Percentiles rank a stretch among this genome's conserved stretches.
Evolutionary conservation across 1,140 invertebrate species (phyloP).

Genomic region (Melitaea cinxia): DNA sequence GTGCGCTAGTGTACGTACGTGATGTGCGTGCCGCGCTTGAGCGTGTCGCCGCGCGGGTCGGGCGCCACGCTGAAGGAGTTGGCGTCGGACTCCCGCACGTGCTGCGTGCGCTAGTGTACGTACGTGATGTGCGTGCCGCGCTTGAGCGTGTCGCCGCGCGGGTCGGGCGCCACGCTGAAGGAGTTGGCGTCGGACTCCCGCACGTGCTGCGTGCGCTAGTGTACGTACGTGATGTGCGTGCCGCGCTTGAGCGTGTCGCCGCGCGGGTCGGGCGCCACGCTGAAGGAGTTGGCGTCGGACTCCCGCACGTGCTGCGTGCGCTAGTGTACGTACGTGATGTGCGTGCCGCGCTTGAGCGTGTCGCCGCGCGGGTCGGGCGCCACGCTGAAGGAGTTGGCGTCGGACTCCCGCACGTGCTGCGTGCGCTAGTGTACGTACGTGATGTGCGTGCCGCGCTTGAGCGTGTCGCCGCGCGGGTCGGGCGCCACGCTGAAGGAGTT

Average conservation of each 20-base stretch:
- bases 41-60: constrained; percentile 96
- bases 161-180: constrained; percentile 96
- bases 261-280: constrained; percentile 95
- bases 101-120: too few species aligned
- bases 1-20: too few species aligned
- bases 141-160: constrained; percentile 94
- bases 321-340: too few species aligned
- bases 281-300: constrained; percentile 94
- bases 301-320: constrained; percentile 99
- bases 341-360: constrained; percentile 94
- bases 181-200: constrained; percentile 98
- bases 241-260: constrained; percentile 95
- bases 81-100: constrained; percentile 99
- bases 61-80: constrained; percentile 92
- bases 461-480: constrained; percentile 96
- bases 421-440: too few species aligned
- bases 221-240: too few species aligned
- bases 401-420: constrained; percentile 99
- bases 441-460: constrained; percentile 94
- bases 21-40: constrained; percentile 94
- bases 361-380: constrained; percentile 96
- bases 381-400: constrained; percentile 93
- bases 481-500: constrained; percentile 92
- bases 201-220: constrained; percentile 96
- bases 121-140: constrained; percentile 95